A percentile compares a stretch with the other conserved stretches of the same genome.
These are phyloP conservation scores for Mobula hypostoma DNA, from an alignment of 2,113 vertebrate genomes.

Conservation along the genomic window DNA sequence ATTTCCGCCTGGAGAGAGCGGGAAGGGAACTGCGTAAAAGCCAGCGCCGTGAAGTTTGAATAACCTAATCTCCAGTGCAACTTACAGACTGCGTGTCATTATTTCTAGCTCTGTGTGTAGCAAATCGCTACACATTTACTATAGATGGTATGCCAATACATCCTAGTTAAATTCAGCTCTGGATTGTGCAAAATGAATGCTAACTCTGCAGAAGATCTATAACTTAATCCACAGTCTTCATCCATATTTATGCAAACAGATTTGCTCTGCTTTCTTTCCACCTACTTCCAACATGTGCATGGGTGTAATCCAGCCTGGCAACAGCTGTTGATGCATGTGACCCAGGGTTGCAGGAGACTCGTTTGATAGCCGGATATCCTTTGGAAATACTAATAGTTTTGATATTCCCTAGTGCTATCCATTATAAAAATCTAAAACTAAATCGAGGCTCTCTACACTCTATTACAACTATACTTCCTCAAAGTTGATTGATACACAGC, in stretches of 20 bases:
- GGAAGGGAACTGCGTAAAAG: no score
- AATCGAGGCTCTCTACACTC: background rate
- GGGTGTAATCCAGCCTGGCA: background rate
- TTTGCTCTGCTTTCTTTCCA: background rate
- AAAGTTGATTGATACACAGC: background rate
- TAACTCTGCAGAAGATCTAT: background rate
- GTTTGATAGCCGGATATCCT: background rate
- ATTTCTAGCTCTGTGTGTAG: no score
- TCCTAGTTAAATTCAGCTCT: background rate
- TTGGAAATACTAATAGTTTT: slow-evolving; percentile 6
- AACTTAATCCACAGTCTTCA: background rate
- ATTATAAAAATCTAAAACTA: background rate
- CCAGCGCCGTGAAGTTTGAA: no score
- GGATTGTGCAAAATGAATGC: background rate
- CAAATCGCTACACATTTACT: background rate
- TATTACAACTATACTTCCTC: background rate
- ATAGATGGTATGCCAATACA: background rate
- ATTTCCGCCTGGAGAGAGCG: no score
- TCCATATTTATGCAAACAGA: background rate
- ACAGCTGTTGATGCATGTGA: background rate
- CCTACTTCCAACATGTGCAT: background rate
- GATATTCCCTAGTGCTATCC: background rate
- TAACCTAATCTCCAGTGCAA: no score
- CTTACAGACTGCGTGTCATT: no score
- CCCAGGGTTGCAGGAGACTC: background rate